Evolutionary conservation across 2,888 invertebrate genomes (phyloP), one percentile per base, ranked within the genome.

Genomic region (Tachystola acroxantha): DNA sequence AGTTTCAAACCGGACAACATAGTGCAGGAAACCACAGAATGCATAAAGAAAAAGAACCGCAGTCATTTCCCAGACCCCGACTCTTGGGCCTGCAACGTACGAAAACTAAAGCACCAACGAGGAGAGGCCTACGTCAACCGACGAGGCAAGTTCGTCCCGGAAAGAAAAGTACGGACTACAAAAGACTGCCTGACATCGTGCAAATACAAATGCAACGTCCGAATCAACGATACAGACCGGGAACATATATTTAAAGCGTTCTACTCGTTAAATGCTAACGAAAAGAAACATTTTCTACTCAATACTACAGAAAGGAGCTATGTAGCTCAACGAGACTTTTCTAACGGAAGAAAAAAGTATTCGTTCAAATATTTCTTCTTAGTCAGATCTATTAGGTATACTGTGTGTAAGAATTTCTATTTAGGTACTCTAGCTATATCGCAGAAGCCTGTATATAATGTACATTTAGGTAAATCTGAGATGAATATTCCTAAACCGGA

Each of bases 361-460:
- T 70, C 75, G 0, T 86, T 78, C 31, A 84, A 77, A 53, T 86
- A 85, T 57, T 84, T 76, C 54, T 86, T 86, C 32, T 35, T 70
- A 32, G 62, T 85, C 0, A 56, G 80, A 48, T 71, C 72, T 6
- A 64, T 74, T 1, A 60, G 68, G 16, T 65, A 78, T 48, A 70
- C 64, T 0, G 85, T 86, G 0, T 86, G 85, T 46, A 86, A 86
- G 49, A 76, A 79, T 45, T 86, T 84, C 41, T 86, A 82, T 44
- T 69, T 86, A 52, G 85, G 84, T 1, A 86, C 85, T 0, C 38
- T 86, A 48, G 72, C 80, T 6, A 84, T 86, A 60, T 86, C 85
- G 0, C 85, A 85, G 38, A 82, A 82, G 40, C 85, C 82, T 1
- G 73, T 85, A 0, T 85, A 86, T 37, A 85, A 84, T 56, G 85